Conservation (phyloP, 2,888 invertebrate genomes). For the Chironomus tentans region DNA sequence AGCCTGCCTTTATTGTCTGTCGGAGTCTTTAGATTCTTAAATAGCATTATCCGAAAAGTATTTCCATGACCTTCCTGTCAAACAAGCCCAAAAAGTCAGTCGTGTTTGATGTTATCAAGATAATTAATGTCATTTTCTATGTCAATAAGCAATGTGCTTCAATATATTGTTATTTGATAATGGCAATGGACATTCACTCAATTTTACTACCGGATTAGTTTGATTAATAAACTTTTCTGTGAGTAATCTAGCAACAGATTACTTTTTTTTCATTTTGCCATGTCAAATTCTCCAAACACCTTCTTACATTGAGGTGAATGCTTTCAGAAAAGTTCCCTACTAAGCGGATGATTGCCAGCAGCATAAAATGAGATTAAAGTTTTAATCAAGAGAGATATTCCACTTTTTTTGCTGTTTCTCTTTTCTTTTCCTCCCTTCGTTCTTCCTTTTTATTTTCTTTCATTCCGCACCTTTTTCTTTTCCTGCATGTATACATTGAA, state of each 20-base stretch:
- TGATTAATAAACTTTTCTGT: not conserved
- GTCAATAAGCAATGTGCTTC: not conserved
- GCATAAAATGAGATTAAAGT: slow-evolving; percentile 10
- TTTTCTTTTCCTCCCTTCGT: not conserved
- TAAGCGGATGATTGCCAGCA: not conserved
- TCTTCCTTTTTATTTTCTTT: not conserved
- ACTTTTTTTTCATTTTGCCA: not conserved
- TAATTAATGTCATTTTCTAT: slow-evolving; percentile 3
- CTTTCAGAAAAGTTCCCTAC: slow-evolving; percentile 3
- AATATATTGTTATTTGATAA: not conserved
- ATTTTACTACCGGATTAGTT: not conserved
- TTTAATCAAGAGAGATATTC: not conserved
- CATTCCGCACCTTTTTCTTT: not conserved
- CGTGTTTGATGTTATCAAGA: not conserved
- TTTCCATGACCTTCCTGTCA: no score
- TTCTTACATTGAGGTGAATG: not conserved
- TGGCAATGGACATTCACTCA: not conserved
- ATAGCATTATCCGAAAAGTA: no score
- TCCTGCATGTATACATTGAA: not conserved
- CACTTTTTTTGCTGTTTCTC: not conserved
- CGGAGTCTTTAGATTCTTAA: no score
- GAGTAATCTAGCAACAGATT: not conserved
- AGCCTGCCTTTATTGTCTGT: no score
- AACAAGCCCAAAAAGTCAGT: not conserved
- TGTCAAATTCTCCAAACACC: no score